Evolutionary conservation across 2,797 vertebrate species (phyloP), one percentile per base, ranked within the genome.

Genomic region (Strix occidentalis): DNA sequence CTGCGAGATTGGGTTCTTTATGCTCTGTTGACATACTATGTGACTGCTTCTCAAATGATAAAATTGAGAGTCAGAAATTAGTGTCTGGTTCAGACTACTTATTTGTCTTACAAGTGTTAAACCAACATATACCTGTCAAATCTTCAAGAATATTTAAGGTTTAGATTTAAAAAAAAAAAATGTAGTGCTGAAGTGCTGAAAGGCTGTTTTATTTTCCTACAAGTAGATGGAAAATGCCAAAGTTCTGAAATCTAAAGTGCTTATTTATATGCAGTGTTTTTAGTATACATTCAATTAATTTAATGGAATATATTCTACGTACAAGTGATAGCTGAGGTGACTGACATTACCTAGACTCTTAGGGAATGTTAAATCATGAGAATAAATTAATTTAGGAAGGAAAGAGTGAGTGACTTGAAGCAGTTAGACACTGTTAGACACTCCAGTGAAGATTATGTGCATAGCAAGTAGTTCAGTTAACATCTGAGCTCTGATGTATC

Each of bases 181-280:
- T 2, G 0, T 58, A 87, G 17, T 11, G 43, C 17, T 66, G 60
- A 78, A 91, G 45, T 85, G 50, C 39, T 92, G 81, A 91, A 93
- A 91, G 29, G 12, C 18, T 91, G 72, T 64, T 96, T 87, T 93
- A 56, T 87, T 91, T 91, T 89, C 50, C 75, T 66, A 48, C 43
- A 89, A 84, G 28, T 77, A 50, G 68, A 64, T 43, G 48, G 29
- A 60, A 93, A 94, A 86, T 84, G 15, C 33, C 50, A 26, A 65
- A 84, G 24, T 87, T 91, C 56, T 94, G 56, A 95, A 95, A 89
- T 93, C 23, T 89, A 53, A 93, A 89, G 43, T 77, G 31, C 46
- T 91, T 96, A 53, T 91, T 96, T 96, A 61, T 85, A 92, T 87
- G 60, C 89, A 80, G n/a, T 76, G 69, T 11, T 92, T 88, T 89